Base-by-base conservation (phyloP, 2,113 vertebrate genomes). In the Macrotus californicus region DNA sequence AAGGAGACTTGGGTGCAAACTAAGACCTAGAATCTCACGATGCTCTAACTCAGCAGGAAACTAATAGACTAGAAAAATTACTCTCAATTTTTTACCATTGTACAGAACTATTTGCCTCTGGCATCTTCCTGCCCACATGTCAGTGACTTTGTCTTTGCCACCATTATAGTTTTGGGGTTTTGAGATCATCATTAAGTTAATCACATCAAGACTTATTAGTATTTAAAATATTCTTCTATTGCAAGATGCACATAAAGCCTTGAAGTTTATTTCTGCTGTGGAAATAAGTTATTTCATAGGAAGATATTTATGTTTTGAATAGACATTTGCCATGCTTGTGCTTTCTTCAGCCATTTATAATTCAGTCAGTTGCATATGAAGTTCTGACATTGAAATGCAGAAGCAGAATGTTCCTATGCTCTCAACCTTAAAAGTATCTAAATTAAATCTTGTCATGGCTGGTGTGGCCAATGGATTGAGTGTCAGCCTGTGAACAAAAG, bases 231-330 rank as follows among this genome's bases (percentile, higher is more conserved):
- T 50, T 15, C 8, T 92, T 36, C 29, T 26, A 48, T 50, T 83
- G 15, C 2, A 92, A 36, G 56, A 24, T 2, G 75, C 39, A 12
- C 16, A 39, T 73, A 95, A 69, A 95, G 8, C 29, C 92, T 87
- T 67, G 41, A 94, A 50, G 67, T 66, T 92, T 82, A 9, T 85
- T 69, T 85, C 50, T 93, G 13, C 82, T 34, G 31, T 46, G 7
- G 10, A 69, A 36, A 66, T 7, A 77, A 39, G 5, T 6, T 19
- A 72, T 95, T 82, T 77, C 41, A 88, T 94, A 77, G 69, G 83
- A 89, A 85, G 16, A 79, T 87, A 96, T 93, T 89, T 96, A 69
- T n/a, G 86, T 96, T 94, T 94, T 67, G 93, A 95, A 96, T 91
- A 94, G 66, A 85, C 0, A 0, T 43, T 89, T 39, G 29, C 34